Percentiles rank a stretch among this genome's conserved stretches.
Conservation (phyloP, 2,113 vertebrate species). For the Apus apus region DNA sequence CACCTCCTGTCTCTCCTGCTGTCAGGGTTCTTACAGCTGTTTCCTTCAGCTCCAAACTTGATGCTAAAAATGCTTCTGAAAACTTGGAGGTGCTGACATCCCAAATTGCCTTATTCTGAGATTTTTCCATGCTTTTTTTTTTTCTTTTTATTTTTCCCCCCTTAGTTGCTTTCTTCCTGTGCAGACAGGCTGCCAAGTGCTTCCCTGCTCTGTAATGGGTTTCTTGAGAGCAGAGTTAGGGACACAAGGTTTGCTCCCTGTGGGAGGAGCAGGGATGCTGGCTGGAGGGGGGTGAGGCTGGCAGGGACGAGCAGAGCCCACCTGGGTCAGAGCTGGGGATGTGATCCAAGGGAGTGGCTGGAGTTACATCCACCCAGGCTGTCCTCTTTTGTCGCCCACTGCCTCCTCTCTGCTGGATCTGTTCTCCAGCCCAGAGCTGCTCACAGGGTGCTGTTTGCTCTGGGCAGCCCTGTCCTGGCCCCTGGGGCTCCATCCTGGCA, state of each 20-base stretch:
- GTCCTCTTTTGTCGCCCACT: background rate
- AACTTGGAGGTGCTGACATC: background rate
- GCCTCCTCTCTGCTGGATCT: background rate
- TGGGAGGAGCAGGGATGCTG: rapidly evolving
- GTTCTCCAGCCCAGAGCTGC: background rate
- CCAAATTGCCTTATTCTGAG: background rate
- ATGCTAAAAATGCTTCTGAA: background rate
- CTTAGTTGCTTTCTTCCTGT: background rate
- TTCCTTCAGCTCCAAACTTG: background rate
- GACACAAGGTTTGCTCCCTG: rapidly evolving
- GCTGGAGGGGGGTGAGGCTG: background rate
- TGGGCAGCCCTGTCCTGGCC: rapidly evolving
- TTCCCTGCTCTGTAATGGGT: background rate
- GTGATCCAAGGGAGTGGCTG: background rate
- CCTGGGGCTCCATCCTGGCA: background rate
- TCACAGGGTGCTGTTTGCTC: rapidly evolving
- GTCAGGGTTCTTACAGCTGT: background rate
- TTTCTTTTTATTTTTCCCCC: too few species aligned
- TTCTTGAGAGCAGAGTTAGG: background rate
- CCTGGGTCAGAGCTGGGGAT: background rate
- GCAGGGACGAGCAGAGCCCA: background rate
- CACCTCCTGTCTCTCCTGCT: background rate
- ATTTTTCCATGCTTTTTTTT: rapidly evolving
- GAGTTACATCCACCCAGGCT: background rate
- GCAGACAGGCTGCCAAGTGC: background rate